Conservation (phyloP, 2,888 invertebrate genomes). For the Coelopa pilipes region DNA sequence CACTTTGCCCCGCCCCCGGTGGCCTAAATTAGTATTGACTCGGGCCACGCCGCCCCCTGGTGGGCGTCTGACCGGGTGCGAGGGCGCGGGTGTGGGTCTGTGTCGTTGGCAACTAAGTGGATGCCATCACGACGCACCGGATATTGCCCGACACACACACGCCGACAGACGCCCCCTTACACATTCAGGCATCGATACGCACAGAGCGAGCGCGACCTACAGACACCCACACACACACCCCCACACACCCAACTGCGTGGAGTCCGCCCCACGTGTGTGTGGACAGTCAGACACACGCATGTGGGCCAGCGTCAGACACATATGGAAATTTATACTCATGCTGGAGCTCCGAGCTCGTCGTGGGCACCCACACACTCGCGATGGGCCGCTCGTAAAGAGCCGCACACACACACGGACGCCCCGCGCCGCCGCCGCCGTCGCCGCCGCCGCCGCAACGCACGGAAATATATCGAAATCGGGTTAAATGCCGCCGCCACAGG, state of each 20-base stretch:
- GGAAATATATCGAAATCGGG: slow-evolving; percentile 38
- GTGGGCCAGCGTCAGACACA: no score
- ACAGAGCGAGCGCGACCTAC: neutral
- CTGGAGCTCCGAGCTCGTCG: no score
- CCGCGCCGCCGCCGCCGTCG: neutral
- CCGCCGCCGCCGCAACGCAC: neutral
- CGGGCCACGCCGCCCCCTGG: slow-evolving; percentile 24
- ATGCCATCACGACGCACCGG: slow-evolving; percentile 8
- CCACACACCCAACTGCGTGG: no score
- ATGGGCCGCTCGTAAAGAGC: no score
- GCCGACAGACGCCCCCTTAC: no score
- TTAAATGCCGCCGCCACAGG: slow-evolving; percentile 47
- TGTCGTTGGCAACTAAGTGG: slow-evolving; percentile 29
- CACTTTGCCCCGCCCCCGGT: neutral
- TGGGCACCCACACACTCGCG: no score
- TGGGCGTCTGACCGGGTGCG: slow-evolving; percentile 39
- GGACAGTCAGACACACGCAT: no score
- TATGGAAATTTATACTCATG: no score
- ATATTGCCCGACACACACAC: slow-evolving; percentile 13
- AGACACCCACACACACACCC: neutral
- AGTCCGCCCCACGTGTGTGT: no score
- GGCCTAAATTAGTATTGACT: slow-evolving; percentile 23
- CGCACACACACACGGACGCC: neutral
- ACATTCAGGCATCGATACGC: neutral
- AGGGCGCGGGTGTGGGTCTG: neutral